Conservation (phyloP, 2,888 invertebrate genomes). For the Hofmannophila pseudospretella region DNA sequence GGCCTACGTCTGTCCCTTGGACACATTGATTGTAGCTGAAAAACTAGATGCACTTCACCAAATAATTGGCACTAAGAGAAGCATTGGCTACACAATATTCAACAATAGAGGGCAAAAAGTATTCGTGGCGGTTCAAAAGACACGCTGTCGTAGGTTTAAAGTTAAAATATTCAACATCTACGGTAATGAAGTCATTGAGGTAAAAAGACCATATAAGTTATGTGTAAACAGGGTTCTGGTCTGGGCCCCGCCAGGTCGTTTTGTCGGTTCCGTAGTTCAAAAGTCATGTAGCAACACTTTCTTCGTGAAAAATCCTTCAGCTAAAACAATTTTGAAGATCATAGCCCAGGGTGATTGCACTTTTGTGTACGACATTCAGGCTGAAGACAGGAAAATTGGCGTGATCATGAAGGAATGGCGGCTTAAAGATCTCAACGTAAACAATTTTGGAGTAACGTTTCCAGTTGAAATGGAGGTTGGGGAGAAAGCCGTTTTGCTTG, state of each 20-base stretch:
- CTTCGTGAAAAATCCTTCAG: conserved; percentile 28
- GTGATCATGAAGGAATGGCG: conserved; percentile 26
- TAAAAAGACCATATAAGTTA: conserved; percentile 25
- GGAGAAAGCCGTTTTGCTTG: conserved; percentile 40
- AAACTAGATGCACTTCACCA: conserved; percentile 38
- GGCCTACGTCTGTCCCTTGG: conserved; percentile 37
- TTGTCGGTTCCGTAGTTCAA: conserved; percentile 38
- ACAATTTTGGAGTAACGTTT: conserved; percentile 35
- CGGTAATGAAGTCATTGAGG: conserved; percentile 50
- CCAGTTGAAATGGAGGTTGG: conserved; percentile 32
- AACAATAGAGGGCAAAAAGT: conserved; percentile 48
- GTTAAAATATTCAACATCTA: conserved; percentile 48
- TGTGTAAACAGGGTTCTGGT: conserved; percentile 31
- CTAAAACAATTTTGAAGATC: conserved; percentile 28
- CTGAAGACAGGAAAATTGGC: conserved; percentile 29
- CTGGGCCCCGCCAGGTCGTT: conserved; percentile 49
- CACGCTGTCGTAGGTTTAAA: conserved; percentile 23
- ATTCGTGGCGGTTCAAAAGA: conserved; percentile 40
- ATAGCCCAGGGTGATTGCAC: conserved; percentile 18
- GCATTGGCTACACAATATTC: conserved; percentile 42
- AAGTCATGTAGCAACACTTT: conserved; percentile 23
- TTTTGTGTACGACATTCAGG: conserved; percentile 25
- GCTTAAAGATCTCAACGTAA: conserved; percentile 10
- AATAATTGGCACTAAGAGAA: conserved; percentile 27
- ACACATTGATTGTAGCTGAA: conserved; percentile 37